phyloP scores from a whole-genome alignment of 2,797 vertebrate genomes.

The Danio kyathit region DNA sequence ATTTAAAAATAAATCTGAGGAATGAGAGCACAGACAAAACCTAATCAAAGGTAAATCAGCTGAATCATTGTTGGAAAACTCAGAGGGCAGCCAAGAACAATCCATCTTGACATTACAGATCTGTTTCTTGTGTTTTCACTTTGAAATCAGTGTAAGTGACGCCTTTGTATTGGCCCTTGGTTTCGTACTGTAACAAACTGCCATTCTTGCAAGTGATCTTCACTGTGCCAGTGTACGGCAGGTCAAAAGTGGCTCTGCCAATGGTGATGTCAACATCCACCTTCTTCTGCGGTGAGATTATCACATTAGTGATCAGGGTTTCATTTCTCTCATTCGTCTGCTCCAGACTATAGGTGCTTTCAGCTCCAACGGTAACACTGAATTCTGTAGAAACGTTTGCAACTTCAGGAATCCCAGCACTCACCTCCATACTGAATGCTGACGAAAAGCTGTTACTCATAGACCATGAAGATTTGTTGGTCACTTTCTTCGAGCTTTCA shows the following conservation, averaged over 20 bases:
- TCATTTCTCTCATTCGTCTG: slow-evolving; percentile 1
- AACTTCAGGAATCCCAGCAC: slow-evolving; percentile 33
- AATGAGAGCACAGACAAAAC: background rate
- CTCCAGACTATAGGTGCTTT: background rate
- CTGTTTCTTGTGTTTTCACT: slow-evolving; percentile 29
- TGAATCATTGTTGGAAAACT: too few relatives aligned
- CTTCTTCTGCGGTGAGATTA: slow-evolving; percentile 35
- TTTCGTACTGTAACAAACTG: slow-evolving; percentile 13
- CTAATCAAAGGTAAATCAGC: background rate
- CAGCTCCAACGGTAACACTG: background rate
- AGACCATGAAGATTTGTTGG: slow-evolving; percentile 33
- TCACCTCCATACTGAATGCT: slow-evolving; percentile 6
- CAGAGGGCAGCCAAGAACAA: too few relatives aligned
- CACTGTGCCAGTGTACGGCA: slow-evolving; percentile 48
- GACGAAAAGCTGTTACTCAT: slow-evolving; percentile 9
- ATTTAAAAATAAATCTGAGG: background rate
- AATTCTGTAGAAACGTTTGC: background rate
- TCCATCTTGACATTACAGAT: background rate
- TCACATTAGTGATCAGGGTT: slow-evolving; percentile 28
- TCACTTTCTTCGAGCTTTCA: slow-evolving; percentile 32
- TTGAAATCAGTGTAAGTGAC: slow-evolving; percentile 39
- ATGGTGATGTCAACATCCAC: slow-evolving; percentile 31
- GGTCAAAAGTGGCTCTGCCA: slow-evolving; percentile 33
- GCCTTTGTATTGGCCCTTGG: slow-evolving; percentile 42
- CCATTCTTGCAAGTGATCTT: slow-evolving; percentile 40